Conservation (phyloP, 1,140 invertebrate genomes). For the Lamellibrachia luymesi region DNA sequence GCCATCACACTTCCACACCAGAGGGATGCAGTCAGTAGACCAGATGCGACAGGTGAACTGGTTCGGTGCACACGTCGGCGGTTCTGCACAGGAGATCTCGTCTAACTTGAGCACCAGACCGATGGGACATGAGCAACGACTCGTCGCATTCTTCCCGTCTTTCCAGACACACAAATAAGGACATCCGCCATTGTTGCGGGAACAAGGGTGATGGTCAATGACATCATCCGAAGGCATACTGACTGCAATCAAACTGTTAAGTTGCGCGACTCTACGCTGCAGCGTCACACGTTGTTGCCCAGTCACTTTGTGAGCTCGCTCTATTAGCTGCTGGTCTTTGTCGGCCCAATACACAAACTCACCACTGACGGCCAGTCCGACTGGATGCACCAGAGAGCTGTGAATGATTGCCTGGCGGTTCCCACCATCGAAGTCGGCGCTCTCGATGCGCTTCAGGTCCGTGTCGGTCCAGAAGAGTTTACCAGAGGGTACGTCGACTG, state of each 20-base stretch:
- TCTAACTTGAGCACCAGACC: constrained; percentile 44
- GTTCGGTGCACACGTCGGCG: constrained; percentile 49
- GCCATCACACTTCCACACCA: constrained; percentile 60
- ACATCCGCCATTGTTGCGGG: constrained; percentile 86
- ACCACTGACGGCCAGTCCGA: constrained; percentile 87
- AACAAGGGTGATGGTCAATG: constrained; percentile 67
- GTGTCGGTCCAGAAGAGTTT: constrained; percentile 51
- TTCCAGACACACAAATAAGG: constrained; percentile 92
- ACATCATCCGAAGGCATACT: constrained; percentile 35
- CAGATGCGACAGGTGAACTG: constrained; percentile 48
- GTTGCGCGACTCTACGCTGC: constrained; percentile 59
- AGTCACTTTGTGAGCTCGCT: constrained; percentile 44
- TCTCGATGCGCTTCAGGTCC: constrained; percentile 65
- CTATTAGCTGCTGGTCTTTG: constrained; percentile 71
- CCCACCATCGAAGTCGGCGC: constrained; percentile 71
- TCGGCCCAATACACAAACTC: constrained; percentile 98
- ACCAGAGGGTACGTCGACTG: constrained; percentile 43
- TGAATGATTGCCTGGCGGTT: constrained; percentile 66
- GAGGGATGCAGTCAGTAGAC: constrained; percentile 45
- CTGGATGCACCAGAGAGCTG: constrained; percentile 83
- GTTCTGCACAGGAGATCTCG: constrained; percentile 43
- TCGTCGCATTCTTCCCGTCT: constrained; percentile 59
- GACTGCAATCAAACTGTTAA: constrained; percentile 65
- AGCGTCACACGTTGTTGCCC: constrained; percentile 41
- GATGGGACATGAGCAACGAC: constrained; percentile 48